A percentile compares a stretch with the other conserved stretches of the same genome.
phyloP scores from a whole-genome alignment of 2,888 invertebrate genomes.

The Mesochorus sp. region DNA sequence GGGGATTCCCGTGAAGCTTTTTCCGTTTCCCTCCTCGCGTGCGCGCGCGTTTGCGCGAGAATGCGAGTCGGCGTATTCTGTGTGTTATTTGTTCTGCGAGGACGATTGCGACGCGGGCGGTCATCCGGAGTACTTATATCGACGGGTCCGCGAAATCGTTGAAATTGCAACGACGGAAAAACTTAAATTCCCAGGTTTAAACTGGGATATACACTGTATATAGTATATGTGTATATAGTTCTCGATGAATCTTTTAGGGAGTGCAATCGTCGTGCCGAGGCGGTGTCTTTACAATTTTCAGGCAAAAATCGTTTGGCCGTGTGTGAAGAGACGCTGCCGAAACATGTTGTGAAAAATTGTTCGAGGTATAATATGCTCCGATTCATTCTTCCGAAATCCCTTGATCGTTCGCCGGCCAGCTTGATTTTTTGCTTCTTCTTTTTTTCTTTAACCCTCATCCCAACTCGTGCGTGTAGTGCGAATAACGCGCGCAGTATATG shows the following conservation, averaged over 20 bases:
- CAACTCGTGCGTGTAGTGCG: neutral
- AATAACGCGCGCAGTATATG: constrained; percentile 37
- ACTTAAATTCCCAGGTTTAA: constrained; percentile 47
- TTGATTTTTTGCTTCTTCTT: constrained; percentile 7
- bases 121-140: constrained; percentile 45
- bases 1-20: constrained; percentile 46
- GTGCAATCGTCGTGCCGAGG: constrained; percentile 43
- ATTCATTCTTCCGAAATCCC: constrained; percentile 16
- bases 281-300: constrained; percentile 33
- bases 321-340: no score
- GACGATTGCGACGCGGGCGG: constrained; percentile 53
- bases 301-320: constrained; percentile 19
- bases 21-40: constrained; percentile 58
- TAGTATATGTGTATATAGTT: no score
- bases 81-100: constrained; percentile 2
- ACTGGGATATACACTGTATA: constrained; percentile 20
- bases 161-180: constrained; percentile 60
- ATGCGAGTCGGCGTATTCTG: constrained; percentile 54
- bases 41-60: constrained; percentile 52
- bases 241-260: no score
- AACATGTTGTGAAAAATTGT: constrained; percentile 40
- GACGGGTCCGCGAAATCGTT: constrained; percentile 57
- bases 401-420: constrained; percentile 2
- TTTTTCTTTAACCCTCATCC: constrained; percentile 21
- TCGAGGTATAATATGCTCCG: constrained; percentile 5